Base-by-base conservation (phyloP, 2,797 vertebrate genomes). In the Cuniculus paca region DNA sequence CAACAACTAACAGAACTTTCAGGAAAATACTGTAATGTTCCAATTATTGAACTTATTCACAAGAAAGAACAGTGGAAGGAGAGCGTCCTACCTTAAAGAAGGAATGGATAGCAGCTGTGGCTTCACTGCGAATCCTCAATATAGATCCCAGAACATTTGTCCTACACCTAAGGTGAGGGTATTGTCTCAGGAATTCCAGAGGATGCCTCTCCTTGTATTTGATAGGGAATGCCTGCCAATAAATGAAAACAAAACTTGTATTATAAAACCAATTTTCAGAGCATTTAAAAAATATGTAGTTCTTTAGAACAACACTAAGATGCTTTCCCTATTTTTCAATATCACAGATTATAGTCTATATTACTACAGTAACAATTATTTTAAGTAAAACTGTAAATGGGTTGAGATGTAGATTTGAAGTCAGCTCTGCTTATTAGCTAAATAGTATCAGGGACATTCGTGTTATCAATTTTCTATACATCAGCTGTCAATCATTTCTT, bases 91-190 rank as follows among this genome's bases (percentile, higher is more conserved):
- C 99, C 99, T 99, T 99, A 98, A 99, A 99, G 98, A 99, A 99
- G 0, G 99, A 98, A 87, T 99, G 99, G 97, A 99, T 98, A 4
- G 99, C 99, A 48, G 99, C 90, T 0, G 99, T 99, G 87, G 99
- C 99, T 95, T 99, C 99, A 58, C 99, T 99, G 95, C 99, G 99
- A 97, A 99, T 98, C 87, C 99, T 99, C 96, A 99, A 87, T 48
- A 99, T 98, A 39, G 99, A 99, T 26, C 99, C 97, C 6, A 99
- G 99, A 0, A 96, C 84, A 65, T 99, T 99, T 36, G 91, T 99
- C 96, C 99, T 98, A 97, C 99, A 99, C 6, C 99, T 98, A 79
- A 99, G 98, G 95, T 99, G 99, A 96, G 99, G 99, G 97, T 99
- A 99, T 31, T 99, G 99, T 12, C 99, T 98, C 79, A 99, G 50